Base-by-base conservation (phyloP, 2,113 vertebrate species). In the Hucho hucho region DNA sequence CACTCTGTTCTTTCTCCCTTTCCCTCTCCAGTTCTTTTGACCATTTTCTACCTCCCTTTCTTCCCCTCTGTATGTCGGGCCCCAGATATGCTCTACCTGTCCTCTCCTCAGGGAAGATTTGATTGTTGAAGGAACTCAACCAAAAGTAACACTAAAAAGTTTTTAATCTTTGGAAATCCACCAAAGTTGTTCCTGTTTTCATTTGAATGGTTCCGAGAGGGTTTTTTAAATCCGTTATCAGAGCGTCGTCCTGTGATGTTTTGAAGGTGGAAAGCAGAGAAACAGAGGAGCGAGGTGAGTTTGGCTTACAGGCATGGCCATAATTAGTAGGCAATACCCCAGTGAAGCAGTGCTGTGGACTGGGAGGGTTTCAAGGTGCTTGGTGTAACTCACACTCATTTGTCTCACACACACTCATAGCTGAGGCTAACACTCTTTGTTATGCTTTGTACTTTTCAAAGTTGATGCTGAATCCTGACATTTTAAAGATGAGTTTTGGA, bases 121-220 rank as follows among this genome's bases (percentile, higher is more conserved):
- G 80, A 83, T 79, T 83, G 79, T 83, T 83, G 75, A 67, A 83
- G 80, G 75, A 76, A 64, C 83, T 78, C n/a, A 63, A 86, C 81
- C 80, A 80, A 75, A 86, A 83, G 85, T 81, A 87, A 86, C 81
- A 71, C 85, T 87, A 87, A 89, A 88, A 89, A 77, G 83, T 76
- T 86, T 87, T 87, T 82, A 86, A 86, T 90, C 81, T 75, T 75
- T 79, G 72, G 73, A 84, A 87, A 79, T 75, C 73, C 4, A 18
- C 65, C 26, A 3, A 69, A 46, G 37, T 46, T 22, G 29, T 69
- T n/a, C 20, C 32, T 46, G 12, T 43, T 29, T 32, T 29, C 1
- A 67, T 67, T 43, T 69, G 37, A 69, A 22, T 22, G 20, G 70
- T 43, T 53, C 46, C 64, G 37, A 66, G 78, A 79, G 58, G 22